phyloP scores from a whole-genome alignment of 2,888 invertebrate genomes.

The Cephus pygmeus region DNA sequence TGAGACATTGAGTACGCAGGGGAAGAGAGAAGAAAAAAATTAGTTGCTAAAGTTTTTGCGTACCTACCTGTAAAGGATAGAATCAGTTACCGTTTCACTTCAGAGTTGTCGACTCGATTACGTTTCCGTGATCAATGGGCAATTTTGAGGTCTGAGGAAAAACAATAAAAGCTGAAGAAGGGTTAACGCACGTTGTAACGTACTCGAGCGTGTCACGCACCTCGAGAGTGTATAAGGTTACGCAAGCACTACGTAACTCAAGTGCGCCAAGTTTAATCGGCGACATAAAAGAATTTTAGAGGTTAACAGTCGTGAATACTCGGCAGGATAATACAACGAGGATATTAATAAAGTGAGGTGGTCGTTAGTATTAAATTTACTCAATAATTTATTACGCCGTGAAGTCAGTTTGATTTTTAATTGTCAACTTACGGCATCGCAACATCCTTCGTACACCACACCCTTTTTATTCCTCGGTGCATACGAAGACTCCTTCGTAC shows the following conservation, averaged over 20 bases:
- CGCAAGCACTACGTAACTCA: not conserved
- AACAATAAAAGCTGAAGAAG: not conserved
- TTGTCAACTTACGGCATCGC: not conserved
- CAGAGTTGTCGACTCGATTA: not conserved
- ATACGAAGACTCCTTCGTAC: constrained; percentile 4
- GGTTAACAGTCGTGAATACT: not conserved
- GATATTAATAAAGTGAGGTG: no score
- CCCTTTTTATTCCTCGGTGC: not conserved
- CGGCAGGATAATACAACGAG: not conserved
- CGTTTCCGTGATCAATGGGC: not conserved
- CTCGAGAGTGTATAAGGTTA: not conserved
- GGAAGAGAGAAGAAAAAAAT: not conserved
- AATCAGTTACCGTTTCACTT: not conserved
- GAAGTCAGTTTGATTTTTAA: not conserved
- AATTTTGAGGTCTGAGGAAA: not conserved
- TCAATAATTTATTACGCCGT: not conserved
- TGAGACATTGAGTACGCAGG: not conserved
- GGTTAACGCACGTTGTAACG: not conserved
- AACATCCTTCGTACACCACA: not conserved
- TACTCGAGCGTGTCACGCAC: not conserved
- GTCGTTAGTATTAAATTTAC: not conserved
- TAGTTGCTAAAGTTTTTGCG: not conserved
- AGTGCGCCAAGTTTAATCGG: not conserved
- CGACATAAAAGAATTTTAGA: not conserved
- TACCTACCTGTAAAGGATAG: not conserved